Evolutionary conservation across 1,140 invertebrate species (phyloP), one percentile per base, ranked within the genome.

Genomic region (Parapsyche elsis): DNA sequence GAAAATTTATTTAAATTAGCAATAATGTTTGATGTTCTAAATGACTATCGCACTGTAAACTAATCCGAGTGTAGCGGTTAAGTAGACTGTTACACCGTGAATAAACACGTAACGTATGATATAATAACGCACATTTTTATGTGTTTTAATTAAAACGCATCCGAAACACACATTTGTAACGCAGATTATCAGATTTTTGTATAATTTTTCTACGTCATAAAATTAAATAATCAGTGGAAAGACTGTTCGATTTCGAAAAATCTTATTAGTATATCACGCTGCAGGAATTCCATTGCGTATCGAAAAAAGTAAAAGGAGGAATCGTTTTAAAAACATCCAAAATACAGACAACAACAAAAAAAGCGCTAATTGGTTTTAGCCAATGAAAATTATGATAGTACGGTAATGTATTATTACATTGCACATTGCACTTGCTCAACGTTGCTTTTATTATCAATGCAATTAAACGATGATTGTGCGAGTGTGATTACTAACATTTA

Each of bases 81-180:
- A 75, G 73, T 57, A 75, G 73, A 75, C 14, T 75, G 46, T 59
- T 59, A 59, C 73, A 30, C 14, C 0, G n/a, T n/a, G 12, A 24
- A 19, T 21, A 75, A 21, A 75, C 53, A 38, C 73, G 73, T 75
- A 75, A 75, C 21, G 12, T 57, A 23, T 75, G 53, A 75, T 53
- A 57, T 75, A 75, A 59, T 26, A 38, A 14, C n/a, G 71, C 46
- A 21, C 67, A 30, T 38, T 71, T 71, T 71, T 38, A 38, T n/a
- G 23, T 71, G n/a, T 38, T 38, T 38, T 38, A 57, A 57, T 57
- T 16, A 57, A 57, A 57, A 57, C 1, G 19, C 14, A 57, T 16
- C 19, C 14, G 5, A 16, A 57, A 21, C 4, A 57, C 9, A 49
- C n/a, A 49, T 49, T n/a, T 49, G n/a, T 49, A 9, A 49, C 10